Evolutionary conservation across 1,140 invertebrate species (phyloP).

Genomic region (Thereuonema tuberculata): DNA sequence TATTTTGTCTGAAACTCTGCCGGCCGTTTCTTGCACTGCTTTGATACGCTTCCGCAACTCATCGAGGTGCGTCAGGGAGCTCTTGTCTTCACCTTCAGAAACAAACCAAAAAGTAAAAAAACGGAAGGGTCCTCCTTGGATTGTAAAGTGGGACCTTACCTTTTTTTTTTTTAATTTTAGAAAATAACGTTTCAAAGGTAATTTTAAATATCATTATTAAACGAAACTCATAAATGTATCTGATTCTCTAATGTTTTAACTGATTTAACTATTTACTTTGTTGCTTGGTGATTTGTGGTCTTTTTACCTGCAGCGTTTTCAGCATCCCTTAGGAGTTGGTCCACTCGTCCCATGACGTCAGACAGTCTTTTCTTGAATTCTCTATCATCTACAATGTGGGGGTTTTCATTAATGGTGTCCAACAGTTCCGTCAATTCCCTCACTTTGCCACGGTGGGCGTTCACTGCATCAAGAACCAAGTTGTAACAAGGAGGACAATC

Average conservation of each 20-base stretch:
- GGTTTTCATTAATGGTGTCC: constrained; percentile 51
- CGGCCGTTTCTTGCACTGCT: constrained; percentile 39
- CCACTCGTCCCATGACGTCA: constrained; percentile 53
- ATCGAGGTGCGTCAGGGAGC: constrained; percentile 48
- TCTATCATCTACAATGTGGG: constrained; percentile 65
- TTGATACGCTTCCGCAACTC: constrained; percentile 49
- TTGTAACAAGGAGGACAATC: constrained; percentile 90
- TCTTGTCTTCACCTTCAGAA: constrained; percentile 36
- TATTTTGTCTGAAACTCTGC: constrained; percentile 34
- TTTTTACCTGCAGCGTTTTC: constrained; percentile 44
- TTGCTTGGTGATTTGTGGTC: too few relatives aligned
- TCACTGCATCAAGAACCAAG: constrained; percentile 73
- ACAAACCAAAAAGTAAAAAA: constrained; percentile 14
- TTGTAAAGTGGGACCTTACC: too few relatives aligned
- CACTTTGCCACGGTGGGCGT: constrained; percentile 60
- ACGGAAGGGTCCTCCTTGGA: too few relatives aligned
- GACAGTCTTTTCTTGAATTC: constrained; percentile 64
- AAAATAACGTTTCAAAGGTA: too few relatives aligned
- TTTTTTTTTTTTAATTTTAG: too few relatives aligned
- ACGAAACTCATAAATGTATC: too few relatives aligned
- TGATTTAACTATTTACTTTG: too few relatives aligned
- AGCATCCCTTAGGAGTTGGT: constrained; percentile 52
- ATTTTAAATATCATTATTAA: too few relatives aligned
- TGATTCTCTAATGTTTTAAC: too few relatives aligned
- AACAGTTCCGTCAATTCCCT: constrained; percentile 52